Conservation (phyloP, 64 coral and sea anemone species). For the Montipora foliosa region DNA sequence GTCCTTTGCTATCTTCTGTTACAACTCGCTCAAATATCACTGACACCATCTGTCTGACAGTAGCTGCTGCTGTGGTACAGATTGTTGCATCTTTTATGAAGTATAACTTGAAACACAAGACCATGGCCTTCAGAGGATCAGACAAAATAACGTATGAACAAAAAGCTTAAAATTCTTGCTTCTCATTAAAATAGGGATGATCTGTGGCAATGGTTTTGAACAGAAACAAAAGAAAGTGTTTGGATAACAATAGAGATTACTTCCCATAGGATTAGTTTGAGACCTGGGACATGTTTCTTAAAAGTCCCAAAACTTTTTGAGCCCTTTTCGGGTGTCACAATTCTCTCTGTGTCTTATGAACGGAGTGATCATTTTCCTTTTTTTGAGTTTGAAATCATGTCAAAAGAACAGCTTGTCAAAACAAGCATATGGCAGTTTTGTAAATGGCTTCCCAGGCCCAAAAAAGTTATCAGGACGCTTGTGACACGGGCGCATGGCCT, state of each 20-base stretch:
- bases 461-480: too few relatives aligned
- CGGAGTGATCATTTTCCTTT: too few relatives aligned
- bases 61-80: constrained; percentile 93
- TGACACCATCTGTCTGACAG: constrained; percentile 97
- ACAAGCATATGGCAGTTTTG: too few relatives aligned
- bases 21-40: constrained; percentile 98
- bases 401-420: too few relatives aligned
- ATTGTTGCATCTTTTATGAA: constrained; percentile 95
- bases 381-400: too few relatives aligned
- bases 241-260: background rate
- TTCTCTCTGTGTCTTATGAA: too few relatives aligned
- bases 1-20: constrained; percentile 72
- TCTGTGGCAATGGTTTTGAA: background rate
- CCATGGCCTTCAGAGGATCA: constrained; percentile 77
- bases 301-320: too few relatives aligned
- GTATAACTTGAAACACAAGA: constrained; percentile 94
- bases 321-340: too few relatives aligned
- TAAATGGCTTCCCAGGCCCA: too few relatives aligned
- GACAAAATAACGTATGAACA: background rate
- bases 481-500: too few relatives aligned
- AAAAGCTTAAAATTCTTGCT: too few relatives aligned
- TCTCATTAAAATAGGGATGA: background rate
- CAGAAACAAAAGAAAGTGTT: background rate
- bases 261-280: background rate
- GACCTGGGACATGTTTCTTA: too few relatives aligned